Percentiles rank a stretch among this genome's conserved stretches.
Evolutionary conservation across 53 echinoderm and acorn worm genomes (phyloP).

Genomic region (Zoroaster sp.): DNA sequence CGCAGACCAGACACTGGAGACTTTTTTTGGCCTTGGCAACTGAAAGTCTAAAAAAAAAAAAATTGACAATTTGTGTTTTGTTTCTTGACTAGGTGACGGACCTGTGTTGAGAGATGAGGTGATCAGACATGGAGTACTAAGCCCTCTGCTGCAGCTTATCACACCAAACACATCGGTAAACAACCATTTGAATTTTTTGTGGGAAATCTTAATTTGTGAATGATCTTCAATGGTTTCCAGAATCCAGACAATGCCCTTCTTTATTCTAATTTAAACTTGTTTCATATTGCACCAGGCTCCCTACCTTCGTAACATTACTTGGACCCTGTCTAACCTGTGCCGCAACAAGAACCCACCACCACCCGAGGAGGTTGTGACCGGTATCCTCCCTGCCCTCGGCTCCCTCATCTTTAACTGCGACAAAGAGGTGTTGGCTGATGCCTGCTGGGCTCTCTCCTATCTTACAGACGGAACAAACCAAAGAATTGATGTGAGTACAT

Average conservation of each 20-base stretch:
- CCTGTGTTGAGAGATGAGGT: conserved; percentile 86
- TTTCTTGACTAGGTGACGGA: conserved; percentile 75
- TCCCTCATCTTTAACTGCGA: conserved; percentile 88
- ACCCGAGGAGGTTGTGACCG: conserved; percentile 69
- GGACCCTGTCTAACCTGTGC: conserved; percentile 93
- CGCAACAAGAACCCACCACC: conserved; percentile 96
- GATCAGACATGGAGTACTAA: conserved; percentile 81
- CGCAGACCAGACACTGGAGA: too few relatives aligned
- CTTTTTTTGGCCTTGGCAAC: too few relatives aligned
- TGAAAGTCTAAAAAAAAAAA: too few relatives aligned
- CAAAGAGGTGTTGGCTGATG: conserved; percentile 90
- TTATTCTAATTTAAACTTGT: neutral
- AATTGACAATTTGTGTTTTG: too few relatives aligned
- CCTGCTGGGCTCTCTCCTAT: conserved; percentile 95
- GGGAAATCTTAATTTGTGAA: neutral
- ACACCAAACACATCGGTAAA: conserved; percentile 75
- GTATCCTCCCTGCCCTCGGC: conserved; percentile 78
- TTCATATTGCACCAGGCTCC: conserved; percentile 36
- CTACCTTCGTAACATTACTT: conserved; percentile 90
- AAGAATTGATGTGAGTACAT: conserved; percentile 80
- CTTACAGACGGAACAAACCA: conserved; percentile 89
- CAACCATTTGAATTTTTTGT: neutral
- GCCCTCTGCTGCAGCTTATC: conserved; percentile 80
- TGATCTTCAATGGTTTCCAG: neutral
- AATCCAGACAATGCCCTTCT: neutral